These are phyloP conservation scores for Apis laboriosa DNA, from an alignment of 1,140 invertebrate genomes.

Conservation along the genomic window DNA sequence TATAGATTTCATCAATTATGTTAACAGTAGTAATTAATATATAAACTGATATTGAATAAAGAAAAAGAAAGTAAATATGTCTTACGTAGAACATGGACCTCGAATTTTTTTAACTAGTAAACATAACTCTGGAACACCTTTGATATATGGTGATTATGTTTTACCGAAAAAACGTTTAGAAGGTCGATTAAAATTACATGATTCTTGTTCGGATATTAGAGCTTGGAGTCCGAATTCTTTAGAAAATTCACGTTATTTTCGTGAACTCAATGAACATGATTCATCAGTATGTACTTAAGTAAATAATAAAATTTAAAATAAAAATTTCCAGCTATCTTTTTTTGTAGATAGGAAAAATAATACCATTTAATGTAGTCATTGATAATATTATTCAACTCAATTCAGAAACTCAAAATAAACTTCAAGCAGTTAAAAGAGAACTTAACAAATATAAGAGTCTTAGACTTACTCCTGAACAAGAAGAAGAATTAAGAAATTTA, in stretches of 20 bases:
- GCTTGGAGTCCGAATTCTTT: slow-evolving; percentile 72
- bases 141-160: slow-evolving; percentile 64
- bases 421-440: slow-evolving; percentile 56
- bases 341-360: slow-evolving; percentile 59
- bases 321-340: slow-evolving; percentile 2
- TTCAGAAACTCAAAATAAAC: slow-evolving; percentile 62
- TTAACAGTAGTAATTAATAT: slow-evolving; percentile 19
- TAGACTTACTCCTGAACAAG: slow-evolving; percentile 66
- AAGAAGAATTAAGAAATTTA: slow-evolving; percentile 52
- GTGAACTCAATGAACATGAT: slow-evolving; percentile 69
- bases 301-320: background rate
- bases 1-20: background rate
- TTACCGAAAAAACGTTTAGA: slow-evolving; percentile 68
- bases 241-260: slow-evolving; percentile 73
- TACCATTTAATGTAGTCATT: slow-evolving; percentile 66
- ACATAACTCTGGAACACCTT: slow-evolving; percentile 43
- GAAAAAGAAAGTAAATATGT: slow-evolving; percentile 60
- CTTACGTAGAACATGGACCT: slow-evolving; percentile 71
- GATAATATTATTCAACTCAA: slow-evolving; percentile 67
- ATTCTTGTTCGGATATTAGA: slow-evolving; percentile 73
- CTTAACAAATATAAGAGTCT: slow-evolving; percentile 68
- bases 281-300: slow-evolving; percentile 56
- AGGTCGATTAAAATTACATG: slow-evolving; percentile 70
- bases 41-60: slow-evolving; percentile 5
- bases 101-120: slow-evolving; percentile 67